Percentiles rank a stretch among this genome's conserved stretches.
phyloP scores from a whole-genome alignment of 2,113 vertebrate species.

The Microtus oregoni region DNA sequence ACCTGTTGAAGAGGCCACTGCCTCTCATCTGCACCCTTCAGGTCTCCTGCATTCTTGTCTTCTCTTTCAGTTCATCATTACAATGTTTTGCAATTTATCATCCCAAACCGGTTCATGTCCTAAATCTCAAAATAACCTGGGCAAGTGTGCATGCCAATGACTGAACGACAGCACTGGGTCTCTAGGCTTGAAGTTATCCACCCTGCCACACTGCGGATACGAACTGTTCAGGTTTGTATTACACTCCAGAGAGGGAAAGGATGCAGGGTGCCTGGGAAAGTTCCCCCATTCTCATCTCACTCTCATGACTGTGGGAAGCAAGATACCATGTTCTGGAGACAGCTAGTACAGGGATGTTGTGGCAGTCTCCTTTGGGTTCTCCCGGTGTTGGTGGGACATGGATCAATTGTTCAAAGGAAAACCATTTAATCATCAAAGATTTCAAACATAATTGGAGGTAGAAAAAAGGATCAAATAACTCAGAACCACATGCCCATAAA shows the following conservation, averaged over 20 bases:
- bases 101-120: background rate
- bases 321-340: background rate
- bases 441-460: background rate
- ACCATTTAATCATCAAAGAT: background rate
- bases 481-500: background rate
- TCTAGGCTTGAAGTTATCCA: background rate
- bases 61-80: slow-evolving; percentile 47
- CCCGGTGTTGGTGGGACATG: background rate
- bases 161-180: background rate
- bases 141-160: background rate
- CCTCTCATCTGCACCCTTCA: background rate
- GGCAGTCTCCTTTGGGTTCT: background rate
- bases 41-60: background rate
- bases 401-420: background rate
- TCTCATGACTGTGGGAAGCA: background rate
- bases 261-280: background rate
- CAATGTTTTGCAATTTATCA: background rate
- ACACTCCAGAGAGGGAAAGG: background rate
- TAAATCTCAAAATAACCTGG: slow-evolving; percentile 32
- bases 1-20: background rate
- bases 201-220: no score
- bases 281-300: background rate
- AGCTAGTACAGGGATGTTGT: background rate
- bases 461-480: background rate
- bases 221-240: background rate